Evolutionary conservation across 2,113 vertebrate genomes (phyloP), one percentile per base, ranked within the genome.

Genomic region (Toxotes jaculatrix): DNA sequence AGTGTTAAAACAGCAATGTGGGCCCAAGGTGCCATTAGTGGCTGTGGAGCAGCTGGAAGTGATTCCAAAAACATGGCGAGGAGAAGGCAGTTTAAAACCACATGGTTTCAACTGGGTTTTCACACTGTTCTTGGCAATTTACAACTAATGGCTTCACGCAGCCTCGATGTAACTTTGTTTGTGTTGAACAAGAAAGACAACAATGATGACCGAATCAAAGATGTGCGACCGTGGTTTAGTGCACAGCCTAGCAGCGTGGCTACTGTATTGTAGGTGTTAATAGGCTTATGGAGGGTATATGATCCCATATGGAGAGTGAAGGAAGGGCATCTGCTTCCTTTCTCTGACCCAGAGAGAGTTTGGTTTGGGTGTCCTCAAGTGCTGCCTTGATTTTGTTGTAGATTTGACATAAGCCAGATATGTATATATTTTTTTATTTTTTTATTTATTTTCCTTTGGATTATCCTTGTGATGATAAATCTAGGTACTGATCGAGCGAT

Each of bases 31-130:
- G 90, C 77, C 67, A 91, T 95, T 94, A 96, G 95, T 88, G 87
- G 93, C 95, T 83, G 92, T 89, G 92, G 91, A 95, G 94, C 96
- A 98, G 97, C 96, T 99, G 97, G 97, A 97, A 98, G 94, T 95
- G 95, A 97, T 98, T 97, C 95, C 90, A 94, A 93, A 92, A 95
- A 95, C 93, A 90, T 88, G 93, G 93, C 87, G 92, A 92, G 93
- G 94, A 90, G 93, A 95, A 96, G 93, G 94, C 94, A 94, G 95
- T 90, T 91, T 90, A 94, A 97, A 97, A 96, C 95, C 97, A 95
- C 96, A 97, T 94, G 92, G 95, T 94, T 96, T 95, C 93, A 90
- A 70, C 87, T 94, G 95, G 96, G 95, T 97, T 97, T 97, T 97
- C 95, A 95, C 94, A 96, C 95, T 93, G 95, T 96, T 97, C 95